phyloP scores from a whole-genome alignment of 2,113 vertebrate species.

The Corydoras maculifer region DNA sequence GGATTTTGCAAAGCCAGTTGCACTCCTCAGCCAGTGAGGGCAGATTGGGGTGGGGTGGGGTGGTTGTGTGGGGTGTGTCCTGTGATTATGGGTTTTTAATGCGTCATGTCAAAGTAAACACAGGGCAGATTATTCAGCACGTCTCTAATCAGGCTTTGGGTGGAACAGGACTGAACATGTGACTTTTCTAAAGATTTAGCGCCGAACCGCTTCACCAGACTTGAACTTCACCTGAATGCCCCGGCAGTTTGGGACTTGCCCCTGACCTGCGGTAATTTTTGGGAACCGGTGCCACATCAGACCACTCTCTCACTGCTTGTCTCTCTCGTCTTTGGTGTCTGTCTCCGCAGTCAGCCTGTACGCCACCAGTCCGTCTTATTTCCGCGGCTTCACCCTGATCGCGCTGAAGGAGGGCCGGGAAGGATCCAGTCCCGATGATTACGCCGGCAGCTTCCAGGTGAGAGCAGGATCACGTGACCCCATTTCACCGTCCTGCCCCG shows the following conservation, averaged over 20 bases:
- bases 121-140: slow-evolving; percentile 16
- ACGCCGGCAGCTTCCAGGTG: slow-evolving; percentile 89
- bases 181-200: slow-evolving; percentile 16
- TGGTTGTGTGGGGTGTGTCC: too few relatives aligned
- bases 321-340: slow-evolving; percentile 14
- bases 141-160: slow-evolving; percentile 11
- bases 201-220: slow-evolving; percentile 5
- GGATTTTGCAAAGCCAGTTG: too few relatives aligned
- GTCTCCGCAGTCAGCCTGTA: slow-evolving; percentile 76
- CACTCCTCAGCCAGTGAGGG: too few relatives aligned
- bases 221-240: slow-evolving; percentile 11
- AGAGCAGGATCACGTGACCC: slow-evolving; percentile 41
- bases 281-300: slow-evolving; percentile 38
- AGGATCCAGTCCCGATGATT: slow-evolving; percentile 82
- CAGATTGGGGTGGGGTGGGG: too few relatives aligned
- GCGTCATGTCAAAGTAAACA: background rate
- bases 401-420: slow-evolving; percentile 87
- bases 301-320: slow-evolving; percentile 45
- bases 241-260: slow-evolving; percentile 33
- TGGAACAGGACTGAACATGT: slow-evolving; percentile 30
- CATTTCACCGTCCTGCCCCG: slow-evolving; percentile 16
- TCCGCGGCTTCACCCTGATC: slow-evolving; percentile 89
- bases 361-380: slow-evolving; percentile 84
- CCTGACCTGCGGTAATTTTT: slow-evolving; percentile 32
- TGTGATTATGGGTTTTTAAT: too few relatives aligned